Conservation (phyloP, 2,797 vertebrate genomes). For the Rhynchonycteris naso region DNA sequence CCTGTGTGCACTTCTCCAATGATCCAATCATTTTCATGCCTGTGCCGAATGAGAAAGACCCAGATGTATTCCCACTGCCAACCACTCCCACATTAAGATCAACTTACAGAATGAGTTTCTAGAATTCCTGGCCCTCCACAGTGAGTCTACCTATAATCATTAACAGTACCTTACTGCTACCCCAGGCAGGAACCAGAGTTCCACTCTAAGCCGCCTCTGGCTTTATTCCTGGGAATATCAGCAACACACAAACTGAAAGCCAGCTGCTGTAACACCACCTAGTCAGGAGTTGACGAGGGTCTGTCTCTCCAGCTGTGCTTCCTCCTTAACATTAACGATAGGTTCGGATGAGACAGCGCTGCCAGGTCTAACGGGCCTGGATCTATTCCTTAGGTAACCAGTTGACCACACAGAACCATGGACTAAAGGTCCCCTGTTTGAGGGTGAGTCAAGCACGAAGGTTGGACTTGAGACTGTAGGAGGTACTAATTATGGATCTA, state of each 20-base stretch:
- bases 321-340: background rate
- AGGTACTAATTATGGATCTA: background rate
- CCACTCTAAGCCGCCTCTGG: background rate
- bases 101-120: background rate
- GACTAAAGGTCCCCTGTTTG: background rate
- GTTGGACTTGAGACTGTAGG: background rate
- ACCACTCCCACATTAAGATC: background rate
- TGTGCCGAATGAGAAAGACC: background rate
- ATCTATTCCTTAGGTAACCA: background rate
- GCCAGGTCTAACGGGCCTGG: background rate
- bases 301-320: background rate
- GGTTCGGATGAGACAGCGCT: background rate
- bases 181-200: background rate
- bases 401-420: background rate
- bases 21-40: accelerated
- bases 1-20: accelerated
- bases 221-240: background rate
- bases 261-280: background rate
- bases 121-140: background rate
- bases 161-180: too few species aligned
- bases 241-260: too few species aligned
- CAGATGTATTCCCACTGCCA: background rate
- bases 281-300: accelerated
- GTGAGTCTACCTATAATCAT: background rate
- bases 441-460: background rate